A percentile compares a stretch with the other conserved stretches of the same genome.
Conservation (phyloP, 2,797 vertebrate species). For the Numenius phaeopus region DNA sequence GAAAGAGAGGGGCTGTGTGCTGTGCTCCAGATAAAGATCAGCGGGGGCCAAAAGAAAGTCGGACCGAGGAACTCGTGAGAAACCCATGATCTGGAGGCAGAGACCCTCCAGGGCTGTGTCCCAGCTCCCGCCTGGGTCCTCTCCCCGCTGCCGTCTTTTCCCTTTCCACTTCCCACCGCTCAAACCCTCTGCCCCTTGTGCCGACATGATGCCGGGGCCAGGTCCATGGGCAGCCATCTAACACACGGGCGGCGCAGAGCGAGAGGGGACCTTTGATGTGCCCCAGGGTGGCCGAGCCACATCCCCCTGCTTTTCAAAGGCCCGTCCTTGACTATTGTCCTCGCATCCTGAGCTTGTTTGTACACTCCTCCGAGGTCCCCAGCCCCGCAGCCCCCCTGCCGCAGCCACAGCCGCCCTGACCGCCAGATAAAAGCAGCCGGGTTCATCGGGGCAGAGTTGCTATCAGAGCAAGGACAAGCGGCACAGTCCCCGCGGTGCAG, state of each 20-base stretch:
- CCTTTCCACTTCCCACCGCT: background rate
- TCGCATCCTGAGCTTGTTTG: slow-evolving; percentile 67
- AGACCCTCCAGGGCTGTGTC: background rate
- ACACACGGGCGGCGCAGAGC: background rate
- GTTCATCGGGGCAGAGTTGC: background rate
- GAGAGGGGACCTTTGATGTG: slow-evolving; percentile 7
- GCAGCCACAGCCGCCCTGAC: background rate
- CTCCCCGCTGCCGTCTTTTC: background rate
- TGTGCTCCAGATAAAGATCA: background rate
- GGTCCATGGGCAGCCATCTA: background rate
- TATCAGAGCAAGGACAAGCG: background rate
- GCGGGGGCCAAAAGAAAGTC: background rate
- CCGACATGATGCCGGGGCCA: accelerated
- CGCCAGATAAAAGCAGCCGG: slow-evolving; percentile 3
- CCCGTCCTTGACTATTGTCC: background rate
- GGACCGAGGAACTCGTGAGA: background rate
- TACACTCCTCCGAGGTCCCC: background rate
- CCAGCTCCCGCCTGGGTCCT: background rate
- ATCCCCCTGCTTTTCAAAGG: slow-evolving; percentile 34
- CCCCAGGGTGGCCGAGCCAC: background rate
- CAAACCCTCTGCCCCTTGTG: background rate
- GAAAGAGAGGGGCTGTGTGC: background rate
- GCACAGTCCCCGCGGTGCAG: background rate
- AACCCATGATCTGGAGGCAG: background rate
- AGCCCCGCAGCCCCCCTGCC: background rate